Evolutionary conservation across 2,888 invertebrate genomes (phyloP).

Genomic region (Drosophila incognita): DNA sequence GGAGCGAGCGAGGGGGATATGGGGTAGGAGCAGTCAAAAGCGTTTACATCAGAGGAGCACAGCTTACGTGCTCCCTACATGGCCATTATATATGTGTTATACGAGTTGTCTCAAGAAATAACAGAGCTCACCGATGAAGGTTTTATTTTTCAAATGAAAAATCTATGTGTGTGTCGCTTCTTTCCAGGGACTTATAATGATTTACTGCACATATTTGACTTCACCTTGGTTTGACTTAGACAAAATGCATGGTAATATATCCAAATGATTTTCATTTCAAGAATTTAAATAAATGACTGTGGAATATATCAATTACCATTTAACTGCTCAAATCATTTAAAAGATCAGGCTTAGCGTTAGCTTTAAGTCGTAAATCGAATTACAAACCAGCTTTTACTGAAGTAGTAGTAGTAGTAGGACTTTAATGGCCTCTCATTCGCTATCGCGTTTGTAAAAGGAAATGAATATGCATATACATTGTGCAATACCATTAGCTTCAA

Average conservation of each 20-base stretch:
- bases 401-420: background rate
- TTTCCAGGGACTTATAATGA: constrained; percentile 33
- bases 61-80: constrained; percentile 59
- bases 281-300: background rate
- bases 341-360: background rate
- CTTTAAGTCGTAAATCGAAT: background rate
- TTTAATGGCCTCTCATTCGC: background rate
- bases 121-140: constrained; percentile 36
- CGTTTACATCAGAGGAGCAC: constrained; percentile 12
- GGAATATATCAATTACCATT: background rate
- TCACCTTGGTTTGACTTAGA: constrained; percentile 11
- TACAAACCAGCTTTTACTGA: background rate
- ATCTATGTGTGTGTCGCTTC: constrained; percentile 29
- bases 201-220: constrained; percentile 28
- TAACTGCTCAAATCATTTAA: background rate
- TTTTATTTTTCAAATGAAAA: constrained; percentile 31
- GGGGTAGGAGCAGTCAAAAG: constrained; percentile 15
- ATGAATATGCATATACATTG: constrained; percentile 14
- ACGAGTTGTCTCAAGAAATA: constrained; percentile 36
- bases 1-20: too few species aligned
- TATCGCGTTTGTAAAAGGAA: background rate
- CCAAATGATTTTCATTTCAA: background rate
- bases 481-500: constrained; percentile 44
- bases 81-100: constrained; percentile 63
- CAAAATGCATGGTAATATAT: background rate